Evolutionary conservation across 2,797 vertebrate genomes (phyloP).

Genomic region (Eleutherodactylus coqui): DNA sequence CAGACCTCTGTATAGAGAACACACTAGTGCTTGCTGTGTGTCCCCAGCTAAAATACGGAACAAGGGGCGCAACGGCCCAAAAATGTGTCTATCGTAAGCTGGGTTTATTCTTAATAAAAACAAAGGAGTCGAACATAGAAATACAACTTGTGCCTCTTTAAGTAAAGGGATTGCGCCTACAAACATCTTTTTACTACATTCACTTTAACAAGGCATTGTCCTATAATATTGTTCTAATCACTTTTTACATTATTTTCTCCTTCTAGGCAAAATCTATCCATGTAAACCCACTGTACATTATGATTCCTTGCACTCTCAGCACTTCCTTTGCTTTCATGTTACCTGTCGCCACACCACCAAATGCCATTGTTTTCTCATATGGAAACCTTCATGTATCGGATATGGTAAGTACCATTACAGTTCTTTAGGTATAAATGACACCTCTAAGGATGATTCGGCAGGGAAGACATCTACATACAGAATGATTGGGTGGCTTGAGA

Average conservation of each 20-base stretch:
- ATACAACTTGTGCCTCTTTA: too few species aligned
- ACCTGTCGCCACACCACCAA: slow-evolving; percentile 94
- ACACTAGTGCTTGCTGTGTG: too few species aligned
- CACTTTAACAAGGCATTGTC: too few species aligned
- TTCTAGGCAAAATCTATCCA: slow-evolving; percentile 84
- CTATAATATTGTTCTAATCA: not conserved
- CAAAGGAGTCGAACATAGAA: too few species aligned
- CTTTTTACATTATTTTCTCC: slow-evolving; percentile 47
- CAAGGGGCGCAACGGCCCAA: too few species aligned
- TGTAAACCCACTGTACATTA: slow-evolving; percentile 92
- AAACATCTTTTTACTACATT: too few species aligned
- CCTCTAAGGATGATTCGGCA: not conserved
- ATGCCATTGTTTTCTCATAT: slow-evolving; percentile 95
- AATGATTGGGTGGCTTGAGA: not conserved
- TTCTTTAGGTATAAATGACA: not conserved
- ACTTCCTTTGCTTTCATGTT: slow-evolving; percentile 97
- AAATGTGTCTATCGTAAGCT: too few species aligned
- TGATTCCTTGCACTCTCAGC: slow-evolving; percentile 93
- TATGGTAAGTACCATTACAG: slow-evolving; percentile 82
- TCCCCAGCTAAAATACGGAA: too few species aligned
- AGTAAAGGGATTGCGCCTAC: too few species aligned
- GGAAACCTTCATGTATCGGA: slow-evolving; percentile 90
- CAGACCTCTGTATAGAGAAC: too few species aligned
- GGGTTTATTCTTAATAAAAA: too few species aligned
- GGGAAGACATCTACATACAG: not conserved